These are phyloP conservation scores for Poliocrania exsul DNA, from an alignment of 2,797 vertebrate genomes.

Conservation along the genomic window DNA sequence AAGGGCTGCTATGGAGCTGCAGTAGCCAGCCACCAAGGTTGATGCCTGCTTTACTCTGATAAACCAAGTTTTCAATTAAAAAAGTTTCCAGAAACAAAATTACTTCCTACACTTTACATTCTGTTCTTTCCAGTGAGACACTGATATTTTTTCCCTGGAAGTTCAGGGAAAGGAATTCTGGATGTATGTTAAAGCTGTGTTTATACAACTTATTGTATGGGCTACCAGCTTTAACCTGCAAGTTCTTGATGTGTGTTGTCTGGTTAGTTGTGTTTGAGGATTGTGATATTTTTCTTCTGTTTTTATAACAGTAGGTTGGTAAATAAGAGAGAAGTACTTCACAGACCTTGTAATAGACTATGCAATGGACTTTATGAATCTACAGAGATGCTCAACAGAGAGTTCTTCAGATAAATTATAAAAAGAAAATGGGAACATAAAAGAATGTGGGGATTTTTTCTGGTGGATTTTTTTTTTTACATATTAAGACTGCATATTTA, in stretches of 20 bases:
- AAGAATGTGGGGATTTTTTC: neutral
- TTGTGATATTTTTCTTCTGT: neutral
- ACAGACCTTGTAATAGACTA: neutral
- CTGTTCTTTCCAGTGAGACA: neutral
- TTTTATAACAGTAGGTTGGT: neutral
- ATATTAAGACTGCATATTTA: neutral
- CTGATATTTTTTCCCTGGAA: neutral
- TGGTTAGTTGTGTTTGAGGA: neutral
- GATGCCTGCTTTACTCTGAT: neutral
- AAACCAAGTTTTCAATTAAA: neutral
- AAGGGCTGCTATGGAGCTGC: accelerated
- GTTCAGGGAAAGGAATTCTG: neutral
- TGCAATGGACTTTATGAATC: neutral
- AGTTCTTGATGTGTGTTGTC: neutral
- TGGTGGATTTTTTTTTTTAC: neutral
- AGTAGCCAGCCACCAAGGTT: neutral
- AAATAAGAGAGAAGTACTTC: neutral
- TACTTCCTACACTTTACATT: neutral
- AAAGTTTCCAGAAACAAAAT: neutral
- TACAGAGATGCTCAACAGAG: neutral
- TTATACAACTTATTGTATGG: neutral
- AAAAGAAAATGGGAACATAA: neutral
- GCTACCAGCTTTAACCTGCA: neutral
- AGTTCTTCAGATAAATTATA: neutral
- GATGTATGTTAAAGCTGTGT: neutral